Conservation (phyloP, 2,888 invertebrate genomes). For the Aleiodes leptofemur region DNA sequence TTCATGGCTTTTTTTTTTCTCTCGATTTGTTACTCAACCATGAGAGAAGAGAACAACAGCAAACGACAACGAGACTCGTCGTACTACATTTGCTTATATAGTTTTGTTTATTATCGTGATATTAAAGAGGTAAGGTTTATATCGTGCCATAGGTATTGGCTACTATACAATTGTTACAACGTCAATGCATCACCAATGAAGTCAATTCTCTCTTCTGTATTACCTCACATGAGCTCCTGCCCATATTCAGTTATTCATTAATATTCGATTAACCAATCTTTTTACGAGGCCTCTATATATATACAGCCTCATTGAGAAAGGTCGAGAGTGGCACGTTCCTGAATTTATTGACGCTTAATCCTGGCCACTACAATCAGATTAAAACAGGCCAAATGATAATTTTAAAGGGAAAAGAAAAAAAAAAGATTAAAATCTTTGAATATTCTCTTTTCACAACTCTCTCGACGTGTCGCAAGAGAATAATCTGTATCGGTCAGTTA, state of each 20-base stretch:
- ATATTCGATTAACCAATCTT: conserved; percentile 61
- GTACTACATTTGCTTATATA: conserved; percentile 9
- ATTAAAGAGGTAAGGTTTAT: conserved; percentile 48
- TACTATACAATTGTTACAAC: conserved; percentile 61
- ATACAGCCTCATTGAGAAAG: conserved; percentile 37
- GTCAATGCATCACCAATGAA: conserved; percentile 65
- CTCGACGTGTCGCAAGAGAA: not conserved
- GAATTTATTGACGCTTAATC: conserved; percentile 30
- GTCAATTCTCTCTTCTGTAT: conserved; percentile 54
- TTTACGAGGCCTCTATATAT: conserved; percentile 14
- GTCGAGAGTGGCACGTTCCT: conserved; percentile 36
- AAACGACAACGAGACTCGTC: not conserved
- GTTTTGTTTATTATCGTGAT: conserved; percentile 60
- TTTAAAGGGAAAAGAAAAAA: not conserved
- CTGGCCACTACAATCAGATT: conserved; percentile 12
- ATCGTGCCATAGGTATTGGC: conserved; percentile 45
- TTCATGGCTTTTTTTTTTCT: conserved; percentile 51
- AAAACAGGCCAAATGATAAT: not conserved
- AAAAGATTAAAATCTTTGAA: conserved; percentile 5
- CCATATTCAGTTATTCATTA: conserved; percentile 56
- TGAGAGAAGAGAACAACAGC: conserved; percentile 51
- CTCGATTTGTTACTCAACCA: conserved; percentile 64
- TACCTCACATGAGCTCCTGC: conserved; percentile 54
- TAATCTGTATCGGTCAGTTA: too few relatives aligned
- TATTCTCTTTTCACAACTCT: not conserved